Conservation (phyloP, 2,888 invertebrate genomes). For the Phania funesta region DNA sequence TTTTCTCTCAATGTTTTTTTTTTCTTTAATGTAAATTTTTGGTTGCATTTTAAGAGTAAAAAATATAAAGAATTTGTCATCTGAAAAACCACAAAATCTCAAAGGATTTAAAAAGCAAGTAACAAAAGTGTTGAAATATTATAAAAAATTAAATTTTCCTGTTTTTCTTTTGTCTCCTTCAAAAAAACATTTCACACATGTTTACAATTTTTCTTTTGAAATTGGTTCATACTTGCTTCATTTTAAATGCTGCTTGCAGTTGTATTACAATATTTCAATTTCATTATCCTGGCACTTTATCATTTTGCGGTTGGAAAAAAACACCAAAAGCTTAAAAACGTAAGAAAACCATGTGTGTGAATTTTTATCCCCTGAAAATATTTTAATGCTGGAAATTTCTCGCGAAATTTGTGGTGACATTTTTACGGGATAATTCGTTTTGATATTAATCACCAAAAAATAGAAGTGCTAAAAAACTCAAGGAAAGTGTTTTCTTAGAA, state of each 20-base stretch:
- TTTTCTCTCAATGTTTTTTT: neutral
- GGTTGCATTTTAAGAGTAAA: slow-evolving; percentile 29
- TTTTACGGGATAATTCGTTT: slow-evolving; percentile 65
- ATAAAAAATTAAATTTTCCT: slow-evolving; percentile 27
- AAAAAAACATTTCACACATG: slow-evolving; percentile 56
- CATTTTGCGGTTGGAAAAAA: slow-evolving; percentile 62
- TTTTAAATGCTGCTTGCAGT: slow-evolving; percentile 26
- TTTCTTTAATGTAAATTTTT: slow-evolving; percentile 62
- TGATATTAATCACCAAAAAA: slow-evolving; percentile 58
- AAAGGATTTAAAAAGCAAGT: slow-evolving; percentile 57
- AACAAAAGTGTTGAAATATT: slow-evolving; percentile 42
- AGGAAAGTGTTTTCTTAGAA: slow-evolving; percentile 11
- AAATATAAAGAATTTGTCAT: slow-evolving; percentile 30
- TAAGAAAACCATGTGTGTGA: slow-evolving; percentile 52
- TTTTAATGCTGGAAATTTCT: slow-evolving; percentile 58
- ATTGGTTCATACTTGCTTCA: slow-evolving; percentile 1
- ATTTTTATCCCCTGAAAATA: slow-evolving; percentile 38
- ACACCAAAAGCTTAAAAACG: neutral
- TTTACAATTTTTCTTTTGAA: slow-evolving; percentile 53
- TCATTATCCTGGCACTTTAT: slow-evolving; percentile 70
- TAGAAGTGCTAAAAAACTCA: slow-evolving; percentile 1
- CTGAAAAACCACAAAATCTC: slow-evolving; percentile 32
- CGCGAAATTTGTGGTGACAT: slow-evolving; percentile 69
- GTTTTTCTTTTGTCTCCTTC: neutral
- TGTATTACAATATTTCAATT: slow-evolving; percentile 67